phyloP scores from a whole-genome alignment of 1,140 invertebrate genomes.

The Pseudobourletiella spinata region DNA sequence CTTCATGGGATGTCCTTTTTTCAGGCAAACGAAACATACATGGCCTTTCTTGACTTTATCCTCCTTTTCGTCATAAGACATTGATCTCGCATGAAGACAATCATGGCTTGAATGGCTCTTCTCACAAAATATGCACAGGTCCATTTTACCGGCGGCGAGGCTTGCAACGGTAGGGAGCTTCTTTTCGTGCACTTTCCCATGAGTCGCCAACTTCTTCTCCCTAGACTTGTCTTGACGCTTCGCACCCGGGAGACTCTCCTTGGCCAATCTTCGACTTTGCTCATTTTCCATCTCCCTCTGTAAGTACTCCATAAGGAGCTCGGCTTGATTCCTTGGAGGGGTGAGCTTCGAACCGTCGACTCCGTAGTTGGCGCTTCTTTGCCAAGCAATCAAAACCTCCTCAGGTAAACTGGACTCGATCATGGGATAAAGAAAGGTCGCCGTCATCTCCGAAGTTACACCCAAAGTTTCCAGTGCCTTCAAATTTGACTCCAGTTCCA shows the following conservation, averaged over 20 bases:
- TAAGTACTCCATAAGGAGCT: constrained; percentile 37
- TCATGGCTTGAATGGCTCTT: background rate
- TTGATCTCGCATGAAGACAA: background rate
- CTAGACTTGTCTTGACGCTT: background rate
- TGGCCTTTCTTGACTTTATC: background rate
- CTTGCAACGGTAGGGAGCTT: background rate
- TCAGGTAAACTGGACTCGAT: constrained; percentile 37
- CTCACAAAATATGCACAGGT: background rate
- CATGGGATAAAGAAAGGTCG: background rate
- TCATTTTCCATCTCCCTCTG: constrained; percentile 36
- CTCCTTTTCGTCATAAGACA: background rate
- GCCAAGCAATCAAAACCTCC: constrained; percentile 36
- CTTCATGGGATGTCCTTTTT: background rate
- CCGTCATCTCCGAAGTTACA: background rate
- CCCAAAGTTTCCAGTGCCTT: constrained; percentile 9
- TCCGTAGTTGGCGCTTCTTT: constrained; percentile 9
- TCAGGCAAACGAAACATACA: background rate
- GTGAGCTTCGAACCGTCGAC: background rate
- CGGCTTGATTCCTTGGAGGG: no score
- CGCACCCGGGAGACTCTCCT: background rate
- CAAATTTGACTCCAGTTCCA: constrained; percentile 6
- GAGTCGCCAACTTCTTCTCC: background rate
- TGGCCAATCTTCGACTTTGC: constrained; percentile 33
- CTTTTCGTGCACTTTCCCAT: background rate
- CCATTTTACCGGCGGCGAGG: background rate